These are phyloP conservation scores for Zaprionus tsacasi DNA, from an alignment of 1,140 invertebrate species.

Conservation along the genomic window DNA sequence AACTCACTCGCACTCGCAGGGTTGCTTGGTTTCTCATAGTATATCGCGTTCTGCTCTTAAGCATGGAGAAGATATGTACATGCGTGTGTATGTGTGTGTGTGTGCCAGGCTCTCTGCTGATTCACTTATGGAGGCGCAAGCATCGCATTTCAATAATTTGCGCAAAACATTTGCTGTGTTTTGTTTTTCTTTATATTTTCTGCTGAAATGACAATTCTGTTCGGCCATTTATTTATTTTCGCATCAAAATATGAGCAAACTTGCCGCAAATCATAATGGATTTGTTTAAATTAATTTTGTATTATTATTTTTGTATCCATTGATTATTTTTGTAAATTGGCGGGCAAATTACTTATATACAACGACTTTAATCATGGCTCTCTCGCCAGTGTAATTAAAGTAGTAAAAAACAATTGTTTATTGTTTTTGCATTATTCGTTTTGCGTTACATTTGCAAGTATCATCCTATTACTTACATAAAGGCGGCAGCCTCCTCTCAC, in stretches of 20 bases:
- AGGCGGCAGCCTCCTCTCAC: conserved; percentile 17
- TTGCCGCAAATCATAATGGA: too few species aligned
- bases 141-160: conserved; percentile 33
- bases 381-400: too few species aligned
- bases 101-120: conserved; percentile 10
- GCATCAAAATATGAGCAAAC: too few species aligned
- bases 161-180: not conserved
- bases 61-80: not conserved
- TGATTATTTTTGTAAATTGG: not conserved
- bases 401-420: not conserved
- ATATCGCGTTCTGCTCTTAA: not conserved
- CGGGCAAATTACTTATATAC: not conserved
- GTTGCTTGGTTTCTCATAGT: not conserved
- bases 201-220: not conserved
- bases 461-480: conserved; percentile 40
- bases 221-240: not conserved
- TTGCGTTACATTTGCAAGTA: conserved; percentile 18
- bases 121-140: conserved; percentile 17
- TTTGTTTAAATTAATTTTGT: too few species aligned
- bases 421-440: not conserved
- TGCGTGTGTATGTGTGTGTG: conserved; percentile 8
- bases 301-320: too few species aligned
- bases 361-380: too few species aligned
- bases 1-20: conserved; percentile 25
- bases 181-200: not conserved